Evolutionary conservation across 2,113 vertebrate genomes (phyloP), one percentile per base, ranked within the genome.

Genomic region (Cyprinus carpio): DNA sequence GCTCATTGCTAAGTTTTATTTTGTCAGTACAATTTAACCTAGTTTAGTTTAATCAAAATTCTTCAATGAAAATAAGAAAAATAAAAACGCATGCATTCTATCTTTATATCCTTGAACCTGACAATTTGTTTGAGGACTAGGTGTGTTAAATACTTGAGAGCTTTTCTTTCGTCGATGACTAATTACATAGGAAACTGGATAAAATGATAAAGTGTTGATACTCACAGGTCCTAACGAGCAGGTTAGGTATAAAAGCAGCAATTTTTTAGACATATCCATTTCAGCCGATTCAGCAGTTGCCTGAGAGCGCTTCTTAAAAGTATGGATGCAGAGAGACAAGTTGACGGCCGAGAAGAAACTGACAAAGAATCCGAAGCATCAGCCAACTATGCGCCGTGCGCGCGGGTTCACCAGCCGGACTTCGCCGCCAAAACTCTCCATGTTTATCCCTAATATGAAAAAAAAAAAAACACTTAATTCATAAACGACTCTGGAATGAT

Each of bases 181-280:
- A 34, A 60, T 31, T 37, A 29, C 16, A 13, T n/a, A 7, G 43
- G 56, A 29, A 69, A 49, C 27, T n/a, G 12, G 3, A 29, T 7
- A 27, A 27, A 25, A 69, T 54, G 51, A 54, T 18, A 6, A 13
- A 67, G 31, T 25, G 54, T 31, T 18, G 43, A 71, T 84, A 88
- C 87, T 86, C 82, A 88, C 87, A 72, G 85, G 87, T 88, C 81
- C 81, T 29, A 86, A 25, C 12, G 72, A 77, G 56, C 85, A 88
- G 25, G 62, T 84, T 27, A 86, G 49, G 9, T 23, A 69, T 34
- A 88, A 67, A 31, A 82, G 27, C 10, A 88, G 67, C 77, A 34
- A 23, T 51, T 12, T 43, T 60, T 81, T 76, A 13, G 43, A 25
- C 40, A 56, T 20, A 7, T 77, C 62, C 87, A 86, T 86, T 54